Base-by-base conservation (phyloP, 2,888 invertebrate species). In the Thera britannica region DNA sequence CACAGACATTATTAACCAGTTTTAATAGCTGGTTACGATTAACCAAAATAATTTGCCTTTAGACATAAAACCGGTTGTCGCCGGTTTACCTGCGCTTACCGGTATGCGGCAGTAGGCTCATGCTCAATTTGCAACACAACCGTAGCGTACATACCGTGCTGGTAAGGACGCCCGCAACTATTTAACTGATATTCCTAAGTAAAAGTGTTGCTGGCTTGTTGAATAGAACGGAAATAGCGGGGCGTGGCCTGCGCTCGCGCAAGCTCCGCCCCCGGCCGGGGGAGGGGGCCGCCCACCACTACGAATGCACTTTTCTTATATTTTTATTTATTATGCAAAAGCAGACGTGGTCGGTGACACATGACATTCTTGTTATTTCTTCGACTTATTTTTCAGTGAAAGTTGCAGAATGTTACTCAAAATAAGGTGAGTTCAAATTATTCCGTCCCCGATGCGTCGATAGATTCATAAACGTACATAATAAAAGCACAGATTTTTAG, bases 201-300 rank as follows among this genome's bases (percentile, higher is more conserved):
- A 34, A 49, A 56, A 51, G 23, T 41, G 46, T 34, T 35, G 46
- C 35, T 52, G 34, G 51, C 2, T 34, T 51, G 23, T 51, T 23
- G 8, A 5, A 23, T 34, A 12, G 52, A 34, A 9, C 8, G 9
- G 52, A 52, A 8, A 9, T 52, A 8, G 34, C 34, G 49, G 23
- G 62, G 62, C 62, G 62, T 46, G 62, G 62, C 62, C 46, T 62
- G 62, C 61, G 61, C 61, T 0, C n/a, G 54, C 62, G 62, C 62
- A 61, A 35, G 61, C 58, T 23, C 58, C 58, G 23, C 61, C 35
- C 23, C 12, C 2, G 46, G 36, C 36, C 55, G 5, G 55, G 55
- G 48, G 36, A 5, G 12, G 48, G 36, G 0, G 7, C 58, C 54
- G 52, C 64, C 58, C 58, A 44, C 35, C 23, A 5, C 44, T 5